Percentiles rank a stretch among this genome's conserved stretches.
Conservation (phyloP, 2,888 invertebrate species). For the Tiliacea aurago region DNA sequence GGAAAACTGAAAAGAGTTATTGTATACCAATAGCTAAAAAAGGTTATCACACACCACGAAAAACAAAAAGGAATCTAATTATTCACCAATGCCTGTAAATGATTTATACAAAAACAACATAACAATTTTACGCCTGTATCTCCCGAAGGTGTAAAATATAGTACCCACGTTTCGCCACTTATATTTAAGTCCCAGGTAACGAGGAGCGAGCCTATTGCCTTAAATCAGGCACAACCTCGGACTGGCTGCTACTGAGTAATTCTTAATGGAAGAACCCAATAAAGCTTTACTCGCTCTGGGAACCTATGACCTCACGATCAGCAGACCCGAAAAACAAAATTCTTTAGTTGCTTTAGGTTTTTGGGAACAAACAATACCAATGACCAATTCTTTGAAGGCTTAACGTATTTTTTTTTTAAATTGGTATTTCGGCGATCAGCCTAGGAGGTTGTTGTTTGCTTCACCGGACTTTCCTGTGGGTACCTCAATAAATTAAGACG, state of each 20-base stretch:
- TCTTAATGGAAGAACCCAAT: background rate
- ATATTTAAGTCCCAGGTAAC: too few relatives aligned
- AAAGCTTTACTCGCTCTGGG: background rate
- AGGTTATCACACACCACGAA: background rate
- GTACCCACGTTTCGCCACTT: background rate
- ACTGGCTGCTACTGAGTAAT: background rate
- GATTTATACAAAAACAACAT: slow-evolving; percentile 14
- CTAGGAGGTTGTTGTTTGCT: too few relatives aligned
- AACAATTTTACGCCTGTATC: background rate
- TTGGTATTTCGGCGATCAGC: too few relatives aligned
- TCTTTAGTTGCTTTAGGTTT: background rate
- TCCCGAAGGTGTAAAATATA: background rate
- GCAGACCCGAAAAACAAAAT: background rate
- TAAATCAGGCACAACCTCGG: background rate
- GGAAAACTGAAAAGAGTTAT: slow-evolving; percentile 11
- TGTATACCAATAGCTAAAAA: slow-evolving; percentile 4
- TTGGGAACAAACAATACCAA: background rate
- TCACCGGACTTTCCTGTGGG: too few relatives aligned
- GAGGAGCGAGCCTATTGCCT: background rate
- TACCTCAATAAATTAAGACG: too few relatives aligned
- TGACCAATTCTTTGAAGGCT: background rate
- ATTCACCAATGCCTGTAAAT: slow-evolving; percentile 5
- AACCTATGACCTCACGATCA: background rate
- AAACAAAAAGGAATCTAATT: background rate
- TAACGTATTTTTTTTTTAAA: background rate